phyloP scores from a whole-genome alignment of 2,888 invertebrate species.

The Aporophyla nigra region DNA sequence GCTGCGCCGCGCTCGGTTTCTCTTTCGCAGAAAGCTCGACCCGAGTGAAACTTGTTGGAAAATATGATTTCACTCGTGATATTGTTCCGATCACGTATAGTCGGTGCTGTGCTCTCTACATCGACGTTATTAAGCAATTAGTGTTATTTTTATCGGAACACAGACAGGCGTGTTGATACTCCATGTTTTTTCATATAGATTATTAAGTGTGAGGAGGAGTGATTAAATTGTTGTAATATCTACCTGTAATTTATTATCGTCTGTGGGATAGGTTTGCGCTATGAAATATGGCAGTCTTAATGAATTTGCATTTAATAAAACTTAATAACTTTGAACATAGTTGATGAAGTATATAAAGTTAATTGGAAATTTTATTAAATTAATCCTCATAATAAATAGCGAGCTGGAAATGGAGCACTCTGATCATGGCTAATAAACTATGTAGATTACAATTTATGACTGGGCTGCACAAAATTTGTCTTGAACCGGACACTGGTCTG shows the following conservation, averaged over 20 bases:
- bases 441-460: slow-evolving; percentile 10
- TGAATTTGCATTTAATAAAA: slow-evolving; percentile 48
- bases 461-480: slow-evolving; percentile 25
- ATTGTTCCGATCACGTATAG: slow-evolving; percentile 73
- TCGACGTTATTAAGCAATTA: slow-evolving; percentile 64
- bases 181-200: slow-evolving; percentile 25
- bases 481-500: background rate
- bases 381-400: slow-evolving; percentile 3
- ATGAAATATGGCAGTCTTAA: slow-evolving; percentile 59
- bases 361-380: slow-evolving; percentile 44
- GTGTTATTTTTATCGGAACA: slow-evolving; percentile 41
- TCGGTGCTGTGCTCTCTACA: slow-evolving; percentile 29
- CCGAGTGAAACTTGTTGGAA: slow-evolving; percentile 82
- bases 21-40: slow-evolving; percentile 82
- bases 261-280: slow-evolving; percentile 32
- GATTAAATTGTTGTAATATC: slow-evolving; percentile 47
- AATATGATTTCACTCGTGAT: slow-evolving; percentile 82
- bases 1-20: slow-evolving; percentile 78
- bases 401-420: background rate
- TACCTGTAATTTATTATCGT: slow-evolving; percentile 51
- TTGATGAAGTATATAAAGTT: slow-evolving; percentile 33
- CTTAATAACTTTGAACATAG: slow-evolving; percentile 32
- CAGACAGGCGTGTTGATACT: slow-evolving; percentile 10
- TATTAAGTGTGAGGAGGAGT: slow-evolving; percentile 40
- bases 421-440: background rate